Percentiles rank a stretch among this genome's conserved stretches.
Evolutionary conservation across 2,113 vertebrate genomes (phyloP).

Genomic region (Paralichthys olivaceus): DNA sequence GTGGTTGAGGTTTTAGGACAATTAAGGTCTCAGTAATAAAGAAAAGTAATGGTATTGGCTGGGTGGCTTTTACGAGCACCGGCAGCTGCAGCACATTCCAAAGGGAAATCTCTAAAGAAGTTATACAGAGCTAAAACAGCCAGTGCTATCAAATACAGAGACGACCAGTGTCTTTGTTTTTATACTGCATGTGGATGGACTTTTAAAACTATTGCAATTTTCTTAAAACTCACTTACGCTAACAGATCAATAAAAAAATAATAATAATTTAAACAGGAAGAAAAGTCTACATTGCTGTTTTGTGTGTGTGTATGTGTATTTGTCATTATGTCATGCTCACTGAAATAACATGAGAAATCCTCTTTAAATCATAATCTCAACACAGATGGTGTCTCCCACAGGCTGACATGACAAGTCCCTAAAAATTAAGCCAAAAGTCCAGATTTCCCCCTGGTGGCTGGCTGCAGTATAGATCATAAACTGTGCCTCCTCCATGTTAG

Average conservation of each 20-base stretch:
- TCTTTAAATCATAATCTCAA: not conserved
- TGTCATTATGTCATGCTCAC: not conserved
- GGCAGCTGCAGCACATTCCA: conserved; percentile 5
- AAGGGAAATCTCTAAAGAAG: conserved; percentile 19
- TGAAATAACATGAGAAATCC: not conserved
- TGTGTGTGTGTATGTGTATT: not conserved
- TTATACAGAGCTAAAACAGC: not conserved
- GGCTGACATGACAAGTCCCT: too few relatives aligned
- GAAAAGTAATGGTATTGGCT: conserved; percentile 24
- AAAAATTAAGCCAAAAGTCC: too few relatives aligned
- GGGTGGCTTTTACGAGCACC: conserved; percentile 23
- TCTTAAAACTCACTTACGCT: not conserved
- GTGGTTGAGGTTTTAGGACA: not conserved
- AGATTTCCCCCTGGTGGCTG: not conserved
- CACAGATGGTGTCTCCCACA: not conserved
- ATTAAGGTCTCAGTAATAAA: conserved; percentile 18
- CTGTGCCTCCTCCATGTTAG: too few relatives aligned
- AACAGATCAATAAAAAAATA: not conserved
- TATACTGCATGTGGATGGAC: not conserved
- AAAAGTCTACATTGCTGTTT: not conserved
- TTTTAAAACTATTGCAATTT: not conserved
- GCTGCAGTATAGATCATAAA: not conserved
- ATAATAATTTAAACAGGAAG: not conserved
- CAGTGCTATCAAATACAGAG: not conserved
- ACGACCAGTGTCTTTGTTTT: not conserved